Base-by-base conservation (phyloP, 2,888 invertebrate genomes). In the Glyphotaelius pellucidus region DNA sequence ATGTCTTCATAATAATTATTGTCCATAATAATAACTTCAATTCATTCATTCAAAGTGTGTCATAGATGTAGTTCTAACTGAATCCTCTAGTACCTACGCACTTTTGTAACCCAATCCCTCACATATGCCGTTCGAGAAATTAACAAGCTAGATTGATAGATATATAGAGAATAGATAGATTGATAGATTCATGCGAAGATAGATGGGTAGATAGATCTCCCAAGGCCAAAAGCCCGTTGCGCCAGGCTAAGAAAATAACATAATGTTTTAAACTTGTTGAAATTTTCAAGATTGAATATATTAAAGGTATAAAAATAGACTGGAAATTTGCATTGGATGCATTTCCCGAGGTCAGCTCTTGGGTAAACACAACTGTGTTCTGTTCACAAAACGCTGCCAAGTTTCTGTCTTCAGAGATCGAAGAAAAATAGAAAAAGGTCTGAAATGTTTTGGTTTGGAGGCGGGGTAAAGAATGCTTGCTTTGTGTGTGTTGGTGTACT, bases 311-410 rank as follows among this genome's bases (percentile, higher is more conserved):
- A 87, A 91, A 91, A 91, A 91, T 91, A 91, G 79, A 42, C 80
- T 32, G n/a, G 38, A 91, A 91, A 91, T 87, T 67, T 91, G 87
- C 87, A 91, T 87, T 85, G 81, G 42, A 86, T 91, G 91, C 91
- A 91, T 80, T 91, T 87, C 42, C 31, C 91, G 91, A 91, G 91
- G 91, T 87, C 91, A 91, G 52, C 31, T 87, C 87, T 87, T 87
- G 87, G 42, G 87, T 91, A 91, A 87, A 91, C 91, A 87, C 31
- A 91, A 80, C 79, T 80, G 87, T 81, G 87, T 87, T 91, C 89
- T 25, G 35, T 89, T 80, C 80, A 30, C 15, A 14, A 47, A 31
- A n/a, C 87, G 91, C 87, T 91, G 91, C 91, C 91, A 91, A 91
- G 91, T 85, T 87, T 80, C 91, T 80, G 91, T 91, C 91, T 80